Base-by-base conservation (phyloP, 1,140 invertebrate genomes). In the Zophobas atratus region DNA sequence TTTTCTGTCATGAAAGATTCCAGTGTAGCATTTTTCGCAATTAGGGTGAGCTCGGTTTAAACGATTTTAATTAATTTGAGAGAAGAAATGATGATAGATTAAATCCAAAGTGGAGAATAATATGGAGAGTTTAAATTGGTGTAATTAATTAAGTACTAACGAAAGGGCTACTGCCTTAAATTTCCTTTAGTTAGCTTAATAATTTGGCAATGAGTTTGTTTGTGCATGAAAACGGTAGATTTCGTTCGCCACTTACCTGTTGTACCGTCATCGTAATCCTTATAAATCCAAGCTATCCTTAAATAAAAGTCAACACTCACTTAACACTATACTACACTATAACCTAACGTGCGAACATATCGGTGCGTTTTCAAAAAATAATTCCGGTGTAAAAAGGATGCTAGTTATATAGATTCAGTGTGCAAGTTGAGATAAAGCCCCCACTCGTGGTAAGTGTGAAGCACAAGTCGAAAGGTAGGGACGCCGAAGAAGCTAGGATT, bases 351-450 rank as follows among this genome's bases (percentile, higher is more conserved):
- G 77, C 79, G 76, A 71, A 49, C 80, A 72, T 75, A 75, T 77
- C 70, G 67, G 70, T 73, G 63, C 63, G 49, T 80, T 81, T 82
- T 84, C 76, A 55, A 78, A 80, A 81, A 82, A 82, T 84, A 84
- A 79, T 76, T 53, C 48, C 49, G 55, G 46, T 63, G 73, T 36
- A 55, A 73, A 48, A 56, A 77, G 63, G 51, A 74, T 76, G 79
- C 74, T 78, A 78, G 80, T 82, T 84, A 83, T 84, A 84, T 84
- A 84, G 80, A 84, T 80, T 82, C 76, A 78, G 76, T 81, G 60
- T 80, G 78, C 70, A 82, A 81, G 76, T 73, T 77, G 78, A 83
- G 80, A 82, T 79, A 80, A 80, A 76, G 73, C 63, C 77, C 74
- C 77, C 72, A 77, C 73, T 78, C 35, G 53, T 79, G 76, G 77